Evolutionary conservation across 64 coral and sea anemone genomes (phyloP).

Genomic region (Cladopsammia gracilis): DNA sequence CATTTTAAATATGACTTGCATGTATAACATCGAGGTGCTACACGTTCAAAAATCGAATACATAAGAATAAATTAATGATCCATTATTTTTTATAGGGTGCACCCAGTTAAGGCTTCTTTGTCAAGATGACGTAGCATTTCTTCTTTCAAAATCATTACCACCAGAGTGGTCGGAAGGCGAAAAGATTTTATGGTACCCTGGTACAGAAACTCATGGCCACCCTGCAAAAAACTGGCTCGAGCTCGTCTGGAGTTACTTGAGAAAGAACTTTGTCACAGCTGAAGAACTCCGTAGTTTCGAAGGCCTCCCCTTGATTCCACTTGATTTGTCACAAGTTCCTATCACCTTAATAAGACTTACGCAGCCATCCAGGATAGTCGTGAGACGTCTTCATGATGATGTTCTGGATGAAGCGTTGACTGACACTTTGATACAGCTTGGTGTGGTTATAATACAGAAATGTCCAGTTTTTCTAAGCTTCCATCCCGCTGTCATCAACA

Average conservation of each 20-base stretch:
- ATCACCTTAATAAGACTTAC: slow-evolving; percentile 53
- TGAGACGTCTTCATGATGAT: slow-evolving; percentile 30
- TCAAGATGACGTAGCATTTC: neutral
- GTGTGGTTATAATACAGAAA: slow-evolving; percentile 59
- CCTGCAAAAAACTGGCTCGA: slow-evolving; percentile 59
- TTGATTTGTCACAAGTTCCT: slow-evolving; percentile 1
- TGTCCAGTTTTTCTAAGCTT: slow-evolving; percentile 40
- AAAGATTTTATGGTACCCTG: slow-evolving; percentile 55
- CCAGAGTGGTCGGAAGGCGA: slow-evolving; percentile 28
- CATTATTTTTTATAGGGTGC: neutral
- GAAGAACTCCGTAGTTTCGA: slow-evolving; percentile 47
- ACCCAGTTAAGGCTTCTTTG: slow-evolving; percentile 45
- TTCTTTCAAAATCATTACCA: slow-evolving; percentile 58
- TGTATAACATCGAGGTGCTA: too few species aligned
- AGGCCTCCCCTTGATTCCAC: slow-evolving; percentile 65
- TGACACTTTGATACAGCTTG: slow-evolving; percentile 18
- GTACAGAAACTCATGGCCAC: neutral
- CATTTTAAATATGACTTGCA: too few species aligned
- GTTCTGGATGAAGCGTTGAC: slow-evolving; percentile 31
- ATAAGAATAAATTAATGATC: neutral
- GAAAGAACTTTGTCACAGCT: slow-evolving; percentile 12
- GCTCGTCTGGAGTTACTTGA: slow-evolving; percentile 76
- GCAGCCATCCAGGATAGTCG: slow-evolving; percentile 49
- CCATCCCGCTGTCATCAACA: slow-evolving; percentile 31
- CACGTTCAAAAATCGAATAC: too few species aligned